Base-by-base conservation (phyloP, 2,888 invertebrate species). In the Alentia gelatinosa region DNA sequence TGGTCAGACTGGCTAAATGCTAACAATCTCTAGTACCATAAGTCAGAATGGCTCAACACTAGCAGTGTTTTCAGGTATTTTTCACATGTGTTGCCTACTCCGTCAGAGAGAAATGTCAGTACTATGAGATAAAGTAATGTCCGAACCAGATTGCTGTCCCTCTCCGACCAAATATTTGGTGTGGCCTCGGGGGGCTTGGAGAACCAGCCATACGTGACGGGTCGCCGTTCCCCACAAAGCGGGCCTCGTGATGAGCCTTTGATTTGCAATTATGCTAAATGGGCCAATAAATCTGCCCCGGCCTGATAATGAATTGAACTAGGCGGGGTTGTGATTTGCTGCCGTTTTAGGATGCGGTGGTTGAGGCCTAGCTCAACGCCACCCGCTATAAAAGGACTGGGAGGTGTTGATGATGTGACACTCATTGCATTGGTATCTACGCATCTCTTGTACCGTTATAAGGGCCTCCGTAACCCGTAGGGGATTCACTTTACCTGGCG, bases 261-360 rank as follows among this genome's bases (percentile, higher is more conserved):
- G 68, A 68, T 68, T 68, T 68, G 68, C 68, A 68, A 68, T 68
- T 68, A 68, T 68, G 33, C 68, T 68, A 68, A 68, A 68, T 68
- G 68, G 68, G 33, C 68, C 68, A 68, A 68, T 68, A 68, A 68
- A 68, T 68, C 68, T 68, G 30, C 12, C 30, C 68, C 68, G 68
- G 23, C n/a, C 23, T 26, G 68, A 68, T 68, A 68, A 68, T 68
- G 68, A 68, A 68, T 68, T 68, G 68, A 68, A 26, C 68, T 30
- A 26, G 26, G 26, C 68, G 15, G 68, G 68, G 68, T 30, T 68
- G 68, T 68, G 68, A 30, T 68, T 68, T 68, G 68, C 68, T 68
- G 26, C 68, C 68, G 68, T 63, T 12, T 63, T 9, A 15, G 63
- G 15, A 19, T 9, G 15, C 19, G 9, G 30, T 30, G 33, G 26